Base-by-base conservation (phyloP, 2,888 invertebrate genomes). In the Scaptomyza cyrtandrae region DNA sequence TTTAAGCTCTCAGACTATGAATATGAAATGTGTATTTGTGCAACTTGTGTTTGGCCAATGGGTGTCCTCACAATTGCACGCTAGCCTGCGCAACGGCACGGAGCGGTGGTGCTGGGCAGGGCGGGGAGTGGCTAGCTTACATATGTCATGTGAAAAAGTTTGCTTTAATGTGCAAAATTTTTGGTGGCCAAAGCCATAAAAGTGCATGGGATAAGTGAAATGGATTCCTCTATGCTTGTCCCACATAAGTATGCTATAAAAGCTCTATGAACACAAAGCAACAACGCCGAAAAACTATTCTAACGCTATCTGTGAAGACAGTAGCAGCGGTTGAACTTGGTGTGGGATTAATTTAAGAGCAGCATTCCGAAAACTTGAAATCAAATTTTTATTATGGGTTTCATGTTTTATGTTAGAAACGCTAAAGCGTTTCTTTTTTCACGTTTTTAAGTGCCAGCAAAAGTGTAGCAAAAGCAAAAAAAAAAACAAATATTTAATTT, bases 21-120 rank as follows among this genome's bases (percentile, higher is more conserved):
- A 83, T 83, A 86, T 86, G 88, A 83, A 83, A 83, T 83, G 88
- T 83, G 69, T 83, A 86, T 88, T 82, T 83, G 82, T 83, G 86
- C 80, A 77, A 68, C 84, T 79, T 83, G 75, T 86, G 75, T 79
- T 76, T 87, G 82, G 79, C 72, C 79, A 78, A 65, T 56, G 69
- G 55, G 37, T 71, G 60, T 29, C 50, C 49, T 44, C n/a, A 41
- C 58, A 58, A 48, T 31, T 35, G 56, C 53, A 29, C 52, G 41
- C 43, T 13, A 27, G 44, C 9, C 24, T n/a, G 31, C 4, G 9
- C 3, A 10, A 13, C 33, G 16, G 11, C n/a, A 10, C 2, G 6
- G 33, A 24, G 24, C 24, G 24, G n/a, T 6, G 7, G 29, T 9
- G 9, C 33, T 14, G 13, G 19, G 13, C 1, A 4, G 29, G 24